A percentile compares a stretch with the other conserved stretches of the same genome.
These are phyloP conservation scores for Planiliza haematocheilus DNA, from an alignment of 2,113 vertebrate genomes.

Conservation along the genomic window DNA sequence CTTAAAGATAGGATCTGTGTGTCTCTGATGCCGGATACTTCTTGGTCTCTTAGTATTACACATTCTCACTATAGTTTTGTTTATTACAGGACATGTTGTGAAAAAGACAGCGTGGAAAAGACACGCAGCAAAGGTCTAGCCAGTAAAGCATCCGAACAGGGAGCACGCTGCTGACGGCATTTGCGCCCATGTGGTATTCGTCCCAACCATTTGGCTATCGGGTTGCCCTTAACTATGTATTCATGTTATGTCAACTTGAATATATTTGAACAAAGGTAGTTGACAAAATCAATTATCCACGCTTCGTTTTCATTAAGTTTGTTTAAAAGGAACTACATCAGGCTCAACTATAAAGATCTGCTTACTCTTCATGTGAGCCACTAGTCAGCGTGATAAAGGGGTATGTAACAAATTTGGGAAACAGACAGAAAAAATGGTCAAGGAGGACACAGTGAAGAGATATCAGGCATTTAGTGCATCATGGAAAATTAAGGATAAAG, in stretches of 20 bases:
- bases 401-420: no score
- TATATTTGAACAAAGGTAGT: not conserved
- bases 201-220: not conserved
- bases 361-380: no score
- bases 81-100: no score
- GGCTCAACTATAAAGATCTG: no score
- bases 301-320: not conserved
- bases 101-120: not conserved
- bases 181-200: not conserved
- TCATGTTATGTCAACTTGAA: not conserved
- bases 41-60: not conserved
- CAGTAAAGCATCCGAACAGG: not conserved
- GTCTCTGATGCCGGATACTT: rapidly evolving
- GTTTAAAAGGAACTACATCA: not conserved
- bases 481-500: slow-evolving; percentile 7
- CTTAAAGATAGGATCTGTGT: not conserved
- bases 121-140: not conserved
- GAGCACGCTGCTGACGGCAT: not conserved
- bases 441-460: no score
- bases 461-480: slow-evolving; percentile 1
- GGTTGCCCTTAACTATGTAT: not conserved
- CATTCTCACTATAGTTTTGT: no score
- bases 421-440: no score
- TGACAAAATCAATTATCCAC: not conserved
- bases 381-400: no score